Conservation (phyloP, 1,140 invertebrate genomes). For the Drosophila ercepeae region DNA sequence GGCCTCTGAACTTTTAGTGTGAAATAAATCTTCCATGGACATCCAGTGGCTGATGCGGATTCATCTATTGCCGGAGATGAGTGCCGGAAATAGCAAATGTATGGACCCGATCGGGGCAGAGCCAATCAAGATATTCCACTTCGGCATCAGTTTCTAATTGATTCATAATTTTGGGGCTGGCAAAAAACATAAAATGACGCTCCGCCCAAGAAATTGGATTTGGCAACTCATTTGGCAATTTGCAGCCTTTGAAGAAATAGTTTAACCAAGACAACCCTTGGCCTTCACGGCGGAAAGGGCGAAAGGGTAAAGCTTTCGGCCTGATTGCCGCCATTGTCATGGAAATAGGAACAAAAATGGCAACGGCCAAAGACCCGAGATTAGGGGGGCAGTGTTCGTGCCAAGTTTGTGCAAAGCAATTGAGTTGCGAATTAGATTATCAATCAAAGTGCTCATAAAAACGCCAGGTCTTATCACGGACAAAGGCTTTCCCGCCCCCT, state of each 20-base stretch:
- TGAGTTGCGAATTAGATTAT: conserved; percentile 50
- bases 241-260: conserved; percentile 38
- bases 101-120: conserved; percentile 11
- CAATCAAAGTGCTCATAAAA: conserved; percentile 49
- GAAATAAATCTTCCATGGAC: conserved; percentile 72
- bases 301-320: conserved; percentile 21
- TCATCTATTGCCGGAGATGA: conserved; percentile 31
- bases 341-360: conserved; percentile 33
- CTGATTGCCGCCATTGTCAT: conserved; percentile 42
- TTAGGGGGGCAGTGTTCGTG: conserved; percentile 22
- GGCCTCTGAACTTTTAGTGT: conserved; percentile 62
- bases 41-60: conserved; percentile 21
- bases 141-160: conserved; percentile 26
- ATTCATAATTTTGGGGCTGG: conserved; percentile 4
- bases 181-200: conserved; percentile 2
- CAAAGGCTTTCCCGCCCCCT: conserved; percentile 8
- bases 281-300: not conserved
- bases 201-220: conserved; percentile 26
- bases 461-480: conserved; percentile 38
- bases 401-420: conserved; percentile 45
- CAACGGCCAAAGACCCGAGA: conserved; percentile 24
- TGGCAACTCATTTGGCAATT: conserved; percentile 41
- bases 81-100: conserved; percentile 12
- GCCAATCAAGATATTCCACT: not conserved
- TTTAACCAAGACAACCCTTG: conserved; percentile 9